These are phyloP conservation scores for Stegastes partitus DNA, from an alignment of 2,113 vertebrate genomes.

Conservation along the genomic window DNA sequence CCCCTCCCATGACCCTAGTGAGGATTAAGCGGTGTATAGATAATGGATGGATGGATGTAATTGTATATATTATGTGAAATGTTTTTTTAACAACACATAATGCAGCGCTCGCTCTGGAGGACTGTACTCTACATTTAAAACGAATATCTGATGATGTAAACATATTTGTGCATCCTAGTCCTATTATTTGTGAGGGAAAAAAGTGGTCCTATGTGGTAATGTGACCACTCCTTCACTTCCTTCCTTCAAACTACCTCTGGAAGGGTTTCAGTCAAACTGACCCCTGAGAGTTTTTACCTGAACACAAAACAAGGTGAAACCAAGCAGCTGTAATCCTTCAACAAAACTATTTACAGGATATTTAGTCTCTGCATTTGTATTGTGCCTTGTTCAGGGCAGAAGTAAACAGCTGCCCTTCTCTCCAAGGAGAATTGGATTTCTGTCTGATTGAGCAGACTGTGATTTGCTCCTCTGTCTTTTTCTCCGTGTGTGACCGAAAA, in stretches of 20 bases:
- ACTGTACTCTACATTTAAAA: neutral
- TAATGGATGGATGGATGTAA: too few species aligned
- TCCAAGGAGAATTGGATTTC: conserved; percentile 50
- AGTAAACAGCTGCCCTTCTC: conserved; percentile 16
- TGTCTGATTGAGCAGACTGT: conserved; percentile 38
- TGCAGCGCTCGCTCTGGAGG: too few species aligned
- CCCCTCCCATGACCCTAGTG: too few species aligned
- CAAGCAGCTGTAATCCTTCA: conserved; percentile 5
- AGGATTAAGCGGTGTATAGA: too few species aligned
- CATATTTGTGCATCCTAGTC: neutral
- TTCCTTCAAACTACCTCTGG: neutral
- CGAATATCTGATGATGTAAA: neutral
- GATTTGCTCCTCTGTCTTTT: conserved; percentile 37
- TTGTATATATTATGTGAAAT: too few species aligned
- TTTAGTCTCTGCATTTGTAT: conserved; percentile 28
- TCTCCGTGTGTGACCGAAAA: conserved; percentile 26
- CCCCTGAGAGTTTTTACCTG: neutral
- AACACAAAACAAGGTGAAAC: conserved; percentile 27
- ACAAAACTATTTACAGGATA: neutral
- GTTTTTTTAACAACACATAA: too few species aligned
- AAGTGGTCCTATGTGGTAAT: neutral
- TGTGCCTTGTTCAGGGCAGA: neutral
- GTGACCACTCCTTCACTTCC: neutral
- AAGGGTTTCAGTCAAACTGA: neutral
- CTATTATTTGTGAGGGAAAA: too few species aligned